Conservation (phyloP, 2,888 invertebrate genomes). For the Empis livida region DNA sequence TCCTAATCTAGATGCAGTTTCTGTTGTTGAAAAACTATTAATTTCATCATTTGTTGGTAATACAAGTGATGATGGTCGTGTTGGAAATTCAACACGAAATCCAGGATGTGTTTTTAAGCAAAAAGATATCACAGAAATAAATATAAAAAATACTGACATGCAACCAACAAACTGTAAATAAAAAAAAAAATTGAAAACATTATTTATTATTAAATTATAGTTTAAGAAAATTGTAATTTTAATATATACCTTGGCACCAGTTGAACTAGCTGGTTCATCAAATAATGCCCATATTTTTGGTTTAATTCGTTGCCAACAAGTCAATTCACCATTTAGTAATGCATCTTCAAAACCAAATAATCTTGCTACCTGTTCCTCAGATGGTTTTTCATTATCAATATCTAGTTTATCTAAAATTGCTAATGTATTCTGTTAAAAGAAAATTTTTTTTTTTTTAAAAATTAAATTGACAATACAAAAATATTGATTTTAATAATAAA, state of each 20-base stretch:
- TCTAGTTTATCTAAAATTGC: conserved; percentile 92
- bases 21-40: conserved; percentile 12
- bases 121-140: conserved; percentile 89
- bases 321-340: conserved; percentile 62
- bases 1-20: conserved; percentile 14
- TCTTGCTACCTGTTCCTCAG: conserved; percentile 84
- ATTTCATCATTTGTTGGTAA: conserved; percentile 13
- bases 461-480: too few species aligned
- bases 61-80: conserved; percentile 6
- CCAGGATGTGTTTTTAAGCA: conserved; percentile 93
- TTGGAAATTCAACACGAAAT: conserved; percentile 48
- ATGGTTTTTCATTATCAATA: conserved; percentile 83
- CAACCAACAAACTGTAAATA: conserved; percentile 70
- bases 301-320: conserved; percentile 80
- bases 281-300: conserved; percentile 92
- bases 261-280: conserved; percentile 91
- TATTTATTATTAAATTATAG: background rate
- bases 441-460: background rate
- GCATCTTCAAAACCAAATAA: conserved; percentile 86
- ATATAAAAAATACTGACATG: conserved; percentile 91
- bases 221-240: too few species aligned
- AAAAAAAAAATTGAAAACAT: conserved; percentile 7
- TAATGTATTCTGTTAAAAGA: conserved; percentile 61
- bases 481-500: too few species aligned
- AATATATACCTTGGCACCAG: conserved; percentile 83